Conservation (phyloP, 2,113 vertebrate species). For the Corythaixoides concolor region DNA sequence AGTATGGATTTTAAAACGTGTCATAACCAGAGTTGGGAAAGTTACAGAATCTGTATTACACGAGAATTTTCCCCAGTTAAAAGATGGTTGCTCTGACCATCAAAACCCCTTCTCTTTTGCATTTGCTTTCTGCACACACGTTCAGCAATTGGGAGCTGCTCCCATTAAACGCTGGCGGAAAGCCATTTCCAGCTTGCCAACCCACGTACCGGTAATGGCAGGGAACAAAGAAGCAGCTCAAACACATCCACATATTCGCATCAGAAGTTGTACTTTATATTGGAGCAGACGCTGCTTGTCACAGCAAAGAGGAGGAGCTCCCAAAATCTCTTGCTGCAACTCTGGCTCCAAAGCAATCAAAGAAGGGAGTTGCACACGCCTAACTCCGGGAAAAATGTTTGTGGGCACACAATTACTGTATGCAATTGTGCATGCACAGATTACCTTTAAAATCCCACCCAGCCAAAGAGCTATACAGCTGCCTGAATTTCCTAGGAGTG, state of each 20-base stretch:
- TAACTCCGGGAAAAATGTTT: not conserved
- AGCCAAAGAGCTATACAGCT: not conserved
- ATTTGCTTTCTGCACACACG: slow-evolving; percentile 23
- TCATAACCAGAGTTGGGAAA: slow-evolving; percentile 52
- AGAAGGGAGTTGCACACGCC: not conserved
- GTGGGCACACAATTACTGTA: not conserved
- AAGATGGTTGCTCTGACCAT: slow-evolving; percentile 22
- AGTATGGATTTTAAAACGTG: slow-evolving; percentile 48
- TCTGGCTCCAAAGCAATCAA: not conserved
- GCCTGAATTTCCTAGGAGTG: not conserved
- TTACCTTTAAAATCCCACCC: not conserved
- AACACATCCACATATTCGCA: not conserved
- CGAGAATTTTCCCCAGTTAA: slow-evolving; percentile 15
- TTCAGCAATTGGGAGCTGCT: slow-evolving; percentile 44
- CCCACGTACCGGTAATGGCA: not conserved
- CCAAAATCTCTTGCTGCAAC: not conserved
- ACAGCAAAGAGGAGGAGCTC: not conserved
- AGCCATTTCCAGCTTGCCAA: slow-evolving; percentile 55
- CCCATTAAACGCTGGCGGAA: slow-evolving; percentile 22
- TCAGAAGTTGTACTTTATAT: not conserved
- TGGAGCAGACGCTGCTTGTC: not conserved
- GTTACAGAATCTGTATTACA: slow-evolving; percentile 29
- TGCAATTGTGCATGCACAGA: not conserved
- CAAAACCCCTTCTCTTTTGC: not conserved
- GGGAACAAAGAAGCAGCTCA: slow-evolving; percentile 48